Percentiles rank a stretch among this genome's conserved stretches.
Evolutionary conservation across 2,113 vertebrate species (phyloP).

Genomic region (Nematolebias whitei): DNA sequence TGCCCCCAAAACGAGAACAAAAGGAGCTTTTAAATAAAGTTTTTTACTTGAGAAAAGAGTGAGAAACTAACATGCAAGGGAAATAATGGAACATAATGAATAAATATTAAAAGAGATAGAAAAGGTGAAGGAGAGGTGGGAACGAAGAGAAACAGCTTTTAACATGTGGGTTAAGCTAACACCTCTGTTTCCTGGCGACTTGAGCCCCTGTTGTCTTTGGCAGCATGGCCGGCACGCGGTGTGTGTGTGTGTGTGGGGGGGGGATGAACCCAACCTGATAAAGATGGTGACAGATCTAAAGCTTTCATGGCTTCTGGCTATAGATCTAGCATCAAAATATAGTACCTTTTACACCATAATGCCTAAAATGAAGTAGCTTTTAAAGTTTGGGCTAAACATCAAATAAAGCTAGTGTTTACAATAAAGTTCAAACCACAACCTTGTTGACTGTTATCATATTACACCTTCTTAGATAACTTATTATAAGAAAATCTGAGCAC

Average conservation of each 20-base stretch:
- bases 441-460: background rate
- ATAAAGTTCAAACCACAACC: background rate
- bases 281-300: conserved; percentile 63
- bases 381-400: conserved; percentile 4
- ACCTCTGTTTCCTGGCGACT: conserved; percentile 62
- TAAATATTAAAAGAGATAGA: conserved; percentile 13
- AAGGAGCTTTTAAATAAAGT: conserved; percentile 10
- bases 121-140: conserved; percentile 11
- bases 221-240: conserved; percentile 43
- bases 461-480: background rate
- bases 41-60: conserved; percentile 17
- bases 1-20: conserved; percentile 25
- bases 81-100: conserved; percentile 17
- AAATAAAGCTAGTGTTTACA: background rate
- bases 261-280: conserved; percentile 50
- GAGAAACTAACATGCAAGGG: conserved; percentile 17
- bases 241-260: background rate
- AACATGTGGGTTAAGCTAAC: conserved; percentile 70
- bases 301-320: conserved; percentile 18
- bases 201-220: conserved; percentile 71
- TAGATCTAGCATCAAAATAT: conserved; percentile 25
- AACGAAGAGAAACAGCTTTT: conserved; percentile 46
- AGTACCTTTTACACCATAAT: conserved; percentile 2
- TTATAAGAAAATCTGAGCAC: background rate
- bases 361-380: conserved; percentile 8